These are phyloP conservation scores for Metallyticus violacea DNA, from an alignment of 2,888 invertebrate genomes.

Conservation along the genomic window DNA sequence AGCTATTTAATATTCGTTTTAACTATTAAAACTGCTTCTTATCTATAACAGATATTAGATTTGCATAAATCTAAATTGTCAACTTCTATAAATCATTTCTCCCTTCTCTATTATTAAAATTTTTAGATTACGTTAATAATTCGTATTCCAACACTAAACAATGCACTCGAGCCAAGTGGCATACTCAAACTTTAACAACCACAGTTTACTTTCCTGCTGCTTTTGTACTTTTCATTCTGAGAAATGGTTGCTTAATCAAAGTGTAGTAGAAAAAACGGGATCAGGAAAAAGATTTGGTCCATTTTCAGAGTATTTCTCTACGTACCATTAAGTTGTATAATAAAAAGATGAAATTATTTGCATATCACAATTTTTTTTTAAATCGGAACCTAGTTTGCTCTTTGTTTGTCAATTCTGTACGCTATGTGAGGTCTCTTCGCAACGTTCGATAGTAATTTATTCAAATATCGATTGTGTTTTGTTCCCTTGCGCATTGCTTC, in stretches of 20 bases:
- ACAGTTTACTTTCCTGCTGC: neutral
- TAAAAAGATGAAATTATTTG: neutral
- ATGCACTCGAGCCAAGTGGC: neutral
- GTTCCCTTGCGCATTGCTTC: neutral
- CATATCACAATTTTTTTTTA: neutral
- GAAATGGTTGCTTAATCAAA: neutral
- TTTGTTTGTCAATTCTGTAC: constrained; percentile 23
- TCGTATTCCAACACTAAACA: neutral
- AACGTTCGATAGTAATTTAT: neutral
- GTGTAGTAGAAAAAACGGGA: neutral
- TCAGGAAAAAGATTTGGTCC: constrained; percentile 1
- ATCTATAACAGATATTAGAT: neutral
- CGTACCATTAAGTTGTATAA: neutral
- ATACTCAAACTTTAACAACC: neutral
- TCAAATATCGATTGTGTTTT: neutral
- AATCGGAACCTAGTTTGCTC: neutral
- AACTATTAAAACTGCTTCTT: neutral
- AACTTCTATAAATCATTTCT: neutral
- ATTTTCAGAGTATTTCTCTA: neutral
- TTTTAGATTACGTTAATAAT: neutral
- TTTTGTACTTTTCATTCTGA: neutral
- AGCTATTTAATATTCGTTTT: neutral
- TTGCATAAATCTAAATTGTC: neutral
- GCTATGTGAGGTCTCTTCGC: constrained; percentile 18
- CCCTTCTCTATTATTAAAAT: neutral